These are phyloP conservation scores for Anastrepha ludens DNA, from an alignment of 1,140 invertebrate species.

Conservation along the genomic window DNA sequence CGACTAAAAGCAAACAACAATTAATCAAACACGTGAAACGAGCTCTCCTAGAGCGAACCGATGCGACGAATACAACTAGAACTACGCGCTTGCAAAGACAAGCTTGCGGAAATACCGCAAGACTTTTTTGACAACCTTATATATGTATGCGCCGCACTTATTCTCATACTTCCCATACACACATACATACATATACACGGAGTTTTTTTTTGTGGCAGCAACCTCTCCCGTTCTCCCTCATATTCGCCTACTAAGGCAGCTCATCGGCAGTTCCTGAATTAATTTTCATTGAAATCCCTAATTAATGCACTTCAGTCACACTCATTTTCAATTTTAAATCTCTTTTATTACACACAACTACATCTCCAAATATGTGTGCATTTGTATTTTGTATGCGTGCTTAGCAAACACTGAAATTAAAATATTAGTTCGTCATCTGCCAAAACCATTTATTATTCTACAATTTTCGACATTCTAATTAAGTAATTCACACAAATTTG, in stretches of 20 bases:
- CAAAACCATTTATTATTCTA: not conserved
- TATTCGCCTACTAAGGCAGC: not conserved
- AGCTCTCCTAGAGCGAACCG: too few species aligned
- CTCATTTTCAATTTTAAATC: not conserved
- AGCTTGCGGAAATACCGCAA: too few species aligned
- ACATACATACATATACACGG: too few species aligned
- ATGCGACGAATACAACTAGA: too few species aligned
- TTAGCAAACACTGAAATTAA: not conserved
- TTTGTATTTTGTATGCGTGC: not conserved
- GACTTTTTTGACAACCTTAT: too few species aligned
- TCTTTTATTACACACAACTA: not conserved
- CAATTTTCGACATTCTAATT: constrained; percentile 3
- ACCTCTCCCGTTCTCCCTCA: too few species aligned
- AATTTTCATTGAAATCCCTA: not conserved
- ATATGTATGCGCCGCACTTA: too few species aligned
- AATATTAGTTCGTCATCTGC: not conserved
- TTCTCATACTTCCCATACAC: too few species aligned
- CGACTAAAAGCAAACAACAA: too few species aligned
- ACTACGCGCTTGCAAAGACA: too few species aligned
- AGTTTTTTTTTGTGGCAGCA: too few species aligned
- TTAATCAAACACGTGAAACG: too few species aligned
- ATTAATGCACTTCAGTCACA: not conserved
- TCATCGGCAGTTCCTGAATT: not conserved
- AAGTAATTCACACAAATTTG: not conserved
- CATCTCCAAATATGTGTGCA: not conserved